These are phyloP conservation scores for Copidosoma floridanum DNA, from an alignment of 1,140 invertebrate genomes.

Conservation along the genomic window DNA sequence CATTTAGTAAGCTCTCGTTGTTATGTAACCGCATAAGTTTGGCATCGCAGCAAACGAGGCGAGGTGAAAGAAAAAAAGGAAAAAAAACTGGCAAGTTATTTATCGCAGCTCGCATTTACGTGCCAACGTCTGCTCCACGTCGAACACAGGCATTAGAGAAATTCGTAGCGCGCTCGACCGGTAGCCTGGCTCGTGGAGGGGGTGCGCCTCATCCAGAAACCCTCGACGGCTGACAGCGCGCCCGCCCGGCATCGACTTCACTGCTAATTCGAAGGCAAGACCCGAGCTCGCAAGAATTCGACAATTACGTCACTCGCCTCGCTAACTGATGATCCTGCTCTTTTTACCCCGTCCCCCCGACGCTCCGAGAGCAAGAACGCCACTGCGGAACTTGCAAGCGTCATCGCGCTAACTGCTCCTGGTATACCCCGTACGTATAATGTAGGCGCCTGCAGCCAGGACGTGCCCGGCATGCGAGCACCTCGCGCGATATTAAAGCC, in stretches of 20 bases:
- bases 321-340: constrained; percentile 56
- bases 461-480: background rate
- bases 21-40: too few species aligned
- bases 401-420: constrained; percentile 52
- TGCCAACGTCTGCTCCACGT: too few species aligned
- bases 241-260: constrained; percentile 21
- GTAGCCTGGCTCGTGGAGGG: too few species aligned
- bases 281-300: constrained; percentile 47
- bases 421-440: background rate
- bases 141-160: too few species aligned
- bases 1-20: too few species aligned
- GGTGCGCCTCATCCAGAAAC: too few species aligned
- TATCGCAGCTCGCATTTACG: too few species aligned
- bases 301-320: constrained; percentile 53
- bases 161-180: too few species aligned
- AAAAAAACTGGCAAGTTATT: too few species aligned
- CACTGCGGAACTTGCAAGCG: constrained; percentile 49
- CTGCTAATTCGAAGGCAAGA: background rate
- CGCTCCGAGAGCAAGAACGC: constrained; percentile 22
- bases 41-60: too few species aligned
- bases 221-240: constrained; percentile 23
- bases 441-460: background rate
- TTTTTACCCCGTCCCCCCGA: constrained; percentile 30
- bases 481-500: background rate
- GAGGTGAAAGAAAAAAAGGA: too few species aligned